Percentiles rank a stretch among this genome's conserved stretches.
Evolutionary conservation across 1,140 invertebrate species (phyloP).

Genomic region (Oryctes rhinoceros): DNA sequence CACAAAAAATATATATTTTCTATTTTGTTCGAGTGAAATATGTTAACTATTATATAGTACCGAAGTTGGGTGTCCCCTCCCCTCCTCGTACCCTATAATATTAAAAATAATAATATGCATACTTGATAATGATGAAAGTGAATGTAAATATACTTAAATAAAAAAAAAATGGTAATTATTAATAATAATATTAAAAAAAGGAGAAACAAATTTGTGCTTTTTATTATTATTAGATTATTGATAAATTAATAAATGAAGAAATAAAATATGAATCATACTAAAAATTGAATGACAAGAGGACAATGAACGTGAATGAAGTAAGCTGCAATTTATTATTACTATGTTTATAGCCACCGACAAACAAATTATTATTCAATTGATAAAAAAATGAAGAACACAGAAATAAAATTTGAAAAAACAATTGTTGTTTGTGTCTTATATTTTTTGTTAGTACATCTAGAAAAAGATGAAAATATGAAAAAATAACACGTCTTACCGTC

Average conservation of each 20-base stretch:
- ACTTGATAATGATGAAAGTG: conserved; percentile 9
- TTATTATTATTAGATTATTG: neutral
- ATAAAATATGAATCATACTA: neutral
- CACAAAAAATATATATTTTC: neutral
- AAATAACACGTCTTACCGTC: too few species aligned
- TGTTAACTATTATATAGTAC: neutral
- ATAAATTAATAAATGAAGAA: neutral
- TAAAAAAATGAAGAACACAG: conserved; percentile 5
- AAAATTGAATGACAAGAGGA: neutral
- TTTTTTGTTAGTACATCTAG: neutral
- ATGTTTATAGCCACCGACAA: conserved; percentile 3
- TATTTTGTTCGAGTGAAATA: neutral
- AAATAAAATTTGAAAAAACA: conserved; percentile 36
- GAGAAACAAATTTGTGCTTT: conserved; percentile 4
- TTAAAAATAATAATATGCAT: neutral
- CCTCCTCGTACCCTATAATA: conserved; percentile 12
- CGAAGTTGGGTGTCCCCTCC: neutral
- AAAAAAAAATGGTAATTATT: neutral
- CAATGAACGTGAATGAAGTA: neutral
- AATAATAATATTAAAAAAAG: neutral
- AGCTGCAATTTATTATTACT: neutral
- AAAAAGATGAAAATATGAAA: neutral
- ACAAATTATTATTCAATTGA: neutral
- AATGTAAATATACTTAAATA: conserved; percentile 7
- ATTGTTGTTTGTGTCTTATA: neutral